Percentiles rank a stretch among this genome's conserved stretches.
Conservation (phyloP, 1,140 invertebrate species). For the Macrobrachium rosenbergii region DNA sequence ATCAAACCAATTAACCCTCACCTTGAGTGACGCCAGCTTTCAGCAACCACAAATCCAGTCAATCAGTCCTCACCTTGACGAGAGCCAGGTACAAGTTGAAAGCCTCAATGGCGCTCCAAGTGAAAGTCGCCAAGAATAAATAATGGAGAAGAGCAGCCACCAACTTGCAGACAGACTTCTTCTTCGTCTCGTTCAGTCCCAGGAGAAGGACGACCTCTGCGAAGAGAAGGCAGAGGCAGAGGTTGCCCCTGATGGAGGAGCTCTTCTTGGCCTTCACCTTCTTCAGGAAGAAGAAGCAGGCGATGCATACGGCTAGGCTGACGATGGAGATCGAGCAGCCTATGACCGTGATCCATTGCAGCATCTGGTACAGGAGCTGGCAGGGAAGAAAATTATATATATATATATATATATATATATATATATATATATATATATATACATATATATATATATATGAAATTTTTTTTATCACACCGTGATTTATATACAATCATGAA, state of each 20-base stretch:
- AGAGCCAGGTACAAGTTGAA: slow-evolving; percentile 94
- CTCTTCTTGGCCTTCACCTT: slow-evolving; percentile 81
- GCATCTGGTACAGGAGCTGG: slow-evolving; percentile 6
- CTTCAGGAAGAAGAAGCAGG: slow-evolving; percentile 86
- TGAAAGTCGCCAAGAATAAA: slow-evolving; percentile 93
- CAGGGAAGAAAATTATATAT: not conserved
- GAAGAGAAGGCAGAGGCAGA: slow-evolving; percentile 90
- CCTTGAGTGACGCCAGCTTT: too few relatives aligned
- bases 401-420: too few relatives aligned
- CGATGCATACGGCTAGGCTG: slow-evolving; percentile 85
- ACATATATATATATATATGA: too few relatives aligned
- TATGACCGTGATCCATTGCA: slow-evolving; percentile 79
- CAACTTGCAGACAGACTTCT: slow-evolving; percentile 86
- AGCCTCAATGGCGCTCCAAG: slow-evolving; percentile 97
- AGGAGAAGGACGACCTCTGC: slow-evolving; percentile 92
- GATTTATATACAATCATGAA: too few relatives aligned
- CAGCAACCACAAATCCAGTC: not conserved
- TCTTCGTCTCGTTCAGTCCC: slow-evolving; percentile 89
- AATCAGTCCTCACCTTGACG: slow-evolving; percentile 72
- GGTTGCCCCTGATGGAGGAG: slow-evolving; percentile 93
- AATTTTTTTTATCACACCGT: too few relatives aligned
- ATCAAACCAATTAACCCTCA: too few relatives aligned
- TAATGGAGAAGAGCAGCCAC: slow-evolving; percentile 93
- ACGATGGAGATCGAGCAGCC: slow-evolving; percentile 88
- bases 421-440: too few relatives aligned